phyloP scores from a whole-genome alignment of 2,797 vertebrate genomes.

The Oreonectes daqikongensis region DNA sequence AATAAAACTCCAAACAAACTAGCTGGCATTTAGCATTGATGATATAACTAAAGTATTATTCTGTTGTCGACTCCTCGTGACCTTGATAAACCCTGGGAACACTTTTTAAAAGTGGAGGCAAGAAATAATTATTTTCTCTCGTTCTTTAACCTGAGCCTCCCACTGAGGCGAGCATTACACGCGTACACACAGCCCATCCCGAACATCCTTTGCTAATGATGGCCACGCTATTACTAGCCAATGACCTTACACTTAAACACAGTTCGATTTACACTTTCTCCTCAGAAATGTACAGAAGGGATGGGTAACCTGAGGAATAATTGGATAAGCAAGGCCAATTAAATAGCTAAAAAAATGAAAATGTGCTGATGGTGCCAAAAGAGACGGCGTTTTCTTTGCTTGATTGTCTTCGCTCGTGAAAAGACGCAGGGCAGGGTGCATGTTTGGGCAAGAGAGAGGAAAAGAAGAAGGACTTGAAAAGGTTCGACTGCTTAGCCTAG shows the following conservation, averaged over 20 bases:
- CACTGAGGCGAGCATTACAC: conserved; percentile 41
- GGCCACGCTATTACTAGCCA: conserved; percentile 42
- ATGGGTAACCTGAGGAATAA: conserved; percentile 55
- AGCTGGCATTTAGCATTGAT: conserved; percentile 33
- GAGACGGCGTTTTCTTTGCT: conserved; percentile 30
- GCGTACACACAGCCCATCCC: conserved; percentile 27
- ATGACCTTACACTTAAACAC: conserved; percentile 52
- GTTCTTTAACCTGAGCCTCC: conserved; percentile 44
- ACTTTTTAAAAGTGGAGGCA: conserved; percentile 43
- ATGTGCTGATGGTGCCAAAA: conserved; percentile 58
- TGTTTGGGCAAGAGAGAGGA: conserved; percentile 56
- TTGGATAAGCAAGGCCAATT: conserved; percentile 59
- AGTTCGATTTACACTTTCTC: conserved; percentile 31
- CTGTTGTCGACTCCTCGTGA: conserved; percentile 11
- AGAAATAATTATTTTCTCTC: conserved; percentile 47
- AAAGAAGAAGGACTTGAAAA: conserved; percentile 78
- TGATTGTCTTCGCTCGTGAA: conserved; percentile 56
- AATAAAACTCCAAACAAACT: conserved; percentile 20
- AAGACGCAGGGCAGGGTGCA: conserved; percentile 55
- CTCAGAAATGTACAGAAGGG: conserved; percentile 47
- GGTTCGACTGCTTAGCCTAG: conserved; percentile 61
- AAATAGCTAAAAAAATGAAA: conserved; percentile 51
- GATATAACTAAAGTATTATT: conserved; percentile 14
- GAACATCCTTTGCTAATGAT: conserved; percentile 55
- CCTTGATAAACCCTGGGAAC: conserved; percentile 34